A percentile compares a stretch with the other conserved stretches of the same genome.
phyloP scores from a whole-genome alignment of 2,113 vertebrate genomes.

The Delphinapterus leucas region DNA sequence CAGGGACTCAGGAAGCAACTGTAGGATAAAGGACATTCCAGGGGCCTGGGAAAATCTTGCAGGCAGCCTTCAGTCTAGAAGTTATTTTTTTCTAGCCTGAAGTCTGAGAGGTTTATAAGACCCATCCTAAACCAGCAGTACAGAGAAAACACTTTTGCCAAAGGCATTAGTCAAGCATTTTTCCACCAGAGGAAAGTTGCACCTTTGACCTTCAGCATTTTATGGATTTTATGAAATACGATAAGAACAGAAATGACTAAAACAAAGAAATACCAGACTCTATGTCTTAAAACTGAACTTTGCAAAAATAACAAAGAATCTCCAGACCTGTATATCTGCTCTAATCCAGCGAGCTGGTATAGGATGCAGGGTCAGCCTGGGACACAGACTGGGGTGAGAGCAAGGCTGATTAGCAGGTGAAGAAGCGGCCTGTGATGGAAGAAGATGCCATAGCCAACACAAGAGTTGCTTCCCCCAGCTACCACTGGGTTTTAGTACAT shows the following conservation, averaged over 20 bases:
- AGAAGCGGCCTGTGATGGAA: background rate
- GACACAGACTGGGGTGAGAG: no score
- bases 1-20: background rate
- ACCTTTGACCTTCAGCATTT: constrained; percentile 30
- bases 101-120: constrained; percentile 34
- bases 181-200: background rate
- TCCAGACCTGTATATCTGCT: background rate
- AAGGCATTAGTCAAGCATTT: constrained; percentile 25
- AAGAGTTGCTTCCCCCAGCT: background rate
- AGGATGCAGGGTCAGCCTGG: background rate
- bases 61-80: background rate
- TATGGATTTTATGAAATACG: constrained; percentile 50
- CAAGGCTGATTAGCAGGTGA: background rate
- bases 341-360: background rate
- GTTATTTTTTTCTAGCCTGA: background rate
- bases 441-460: background rate
- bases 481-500: background rate
- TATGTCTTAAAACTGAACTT: constrained; percentile 1
- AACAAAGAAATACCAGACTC: background rate
- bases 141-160: constrained; percentile 34
- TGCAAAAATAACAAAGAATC: background rate
- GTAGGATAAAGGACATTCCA: background rate
- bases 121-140: background rate
- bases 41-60: background rate
- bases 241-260: constrained; percentile 25